Evolutionary conservation across 1,140 invertebrate genomes (phyloP).

Genomic region (Drosophila lacteicornis): DNA sequence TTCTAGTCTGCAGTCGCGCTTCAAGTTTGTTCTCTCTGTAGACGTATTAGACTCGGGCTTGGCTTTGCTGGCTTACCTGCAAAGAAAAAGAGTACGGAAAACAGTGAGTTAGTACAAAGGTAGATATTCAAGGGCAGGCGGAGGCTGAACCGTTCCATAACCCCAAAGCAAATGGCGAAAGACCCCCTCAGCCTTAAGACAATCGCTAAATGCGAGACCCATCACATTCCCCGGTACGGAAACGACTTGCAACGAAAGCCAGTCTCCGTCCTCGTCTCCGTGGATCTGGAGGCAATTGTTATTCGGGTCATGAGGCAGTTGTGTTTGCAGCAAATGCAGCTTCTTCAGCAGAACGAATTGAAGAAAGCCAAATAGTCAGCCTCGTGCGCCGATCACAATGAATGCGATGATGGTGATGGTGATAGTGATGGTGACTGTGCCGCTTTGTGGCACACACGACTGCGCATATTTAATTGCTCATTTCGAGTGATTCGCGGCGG

Average conservation of each 20-base stretch:
- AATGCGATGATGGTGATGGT: conserved; percentile 25
- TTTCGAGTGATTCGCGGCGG: conserved; percentile 63
- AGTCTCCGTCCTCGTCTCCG: not conserved
- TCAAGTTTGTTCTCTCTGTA: not conserved
- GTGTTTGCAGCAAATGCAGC: conserved; percentile 24
- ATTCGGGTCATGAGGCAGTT: conserved; percentile 66
- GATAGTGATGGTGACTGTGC: conserved; percentile 32
- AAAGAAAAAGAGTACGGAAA: conserved; percentile 9
- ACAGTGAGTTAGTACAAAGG: not conserved
- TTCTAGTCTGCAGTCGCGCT: not conserved
- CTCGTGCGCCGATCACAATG: conserved; percentile 42
- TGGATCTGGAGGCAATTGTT: conserved; percentile 28
- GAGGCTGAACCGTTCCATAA: conserved; percentile 1
- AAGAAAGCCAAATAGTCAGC: conserved; percentile 34
- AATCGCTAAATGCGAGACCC: conserved; percentile 27
- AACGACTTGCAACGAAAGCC: conserved; percentile 23
- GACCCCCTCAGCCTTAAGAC: conserved; percentile 10
- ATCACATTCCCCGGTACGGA: conserved; percentile 9
- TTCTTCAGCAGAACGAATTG: conserved; percentile 51
- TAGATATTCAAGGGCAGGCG: conserved; percentile 19
- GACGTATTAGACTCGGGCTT: not conserved
- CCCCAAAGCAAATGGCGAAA: conserved; percentile 6
- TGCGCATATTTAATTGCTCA: conserved; percentile 81
- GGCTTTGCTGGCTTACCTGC: conserved; percentile 18
- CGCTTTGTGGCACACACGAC: conserved; percentile 64